Evolutionary conservation across 2,113 vertebrate species (phyloP).

Genomic region (Mustelus asterias): DNA sequence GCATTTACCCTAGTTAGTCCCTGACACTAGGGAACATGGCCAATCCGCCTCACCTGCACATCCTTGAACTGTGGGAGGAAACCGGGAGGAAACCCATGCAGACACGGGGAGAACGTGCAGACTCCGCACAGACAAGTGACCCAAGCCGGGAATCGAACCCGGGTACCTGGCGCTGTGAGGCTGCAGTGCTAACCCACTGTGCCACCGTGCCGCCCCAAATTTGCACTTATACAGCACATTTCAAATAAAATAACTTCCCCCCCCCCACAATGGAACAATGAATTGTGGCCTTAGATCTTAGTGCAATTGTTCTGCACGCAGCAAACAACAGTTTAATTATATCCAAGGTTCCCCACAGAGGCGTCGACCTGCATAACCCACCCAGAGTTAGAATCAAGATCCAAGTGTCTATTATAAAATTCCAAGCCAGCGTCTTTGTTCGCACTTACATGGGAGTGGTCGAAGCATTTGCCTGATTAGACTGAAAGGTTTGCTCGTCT

Average conservation of each 20-base stretch:
- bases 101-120: too few relatives aligned
- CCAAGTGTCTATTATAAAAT: not conserved
- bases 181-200: too few relatives aligned
- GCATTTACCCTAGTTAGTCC: too few relatives aligned
- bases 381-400: not conserved
- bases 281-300: not conserved
- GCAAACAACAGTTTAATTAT: not conserved
- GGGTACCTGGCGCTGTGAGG: too few relatives aligned
- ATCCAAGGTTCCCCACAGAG: not conserved
- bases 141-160: too few relatives aligned
- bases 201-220: too few relatives aligned
- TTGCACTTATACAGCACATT: not conserved
- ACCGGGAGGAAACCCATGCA: too few relatives aligned
- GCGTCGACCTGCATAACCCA: not conserved
- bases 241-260: not conserved
- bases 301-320: not conserved
- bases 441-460: not conserved
- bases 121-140: too few relatives aligned
- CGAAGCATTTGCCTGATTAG: constrained; percentile 17
- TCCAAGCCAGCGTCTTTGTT: not conserved
- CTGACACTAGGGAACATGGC: too few relatives aligned
- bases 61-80: too few relatives aligned
- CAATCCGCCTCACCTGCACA: too few relatives aligned
- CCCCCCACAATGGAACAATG: not conserved
- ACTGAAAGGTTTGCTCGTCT: not conserved